Conservation (phyloP, 2,797 vertebrate species). For the Lacerta viridis region DNA sequence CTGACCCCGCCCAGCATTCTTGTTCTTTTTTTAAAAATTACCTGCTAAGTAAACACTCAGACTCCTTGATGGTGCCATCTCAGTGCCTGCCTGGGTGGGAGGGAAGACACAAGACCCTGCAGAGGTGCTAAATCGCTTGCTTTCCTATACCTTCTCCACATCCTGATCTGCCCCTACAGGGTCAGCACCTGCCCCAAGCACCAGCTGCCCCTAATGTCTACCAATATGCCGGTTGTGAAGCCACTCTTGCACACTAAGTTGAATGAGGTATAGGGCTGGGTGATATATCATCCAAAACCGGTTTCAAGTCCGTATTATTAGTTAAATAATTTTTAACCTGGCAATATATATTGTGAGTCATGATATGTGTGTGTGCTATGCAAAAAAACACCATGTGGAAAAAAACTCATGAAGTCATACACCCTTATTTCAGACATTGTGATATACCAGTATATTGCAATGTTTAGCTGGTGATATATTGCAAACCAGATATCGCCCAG, state of each 20-base stretch:
- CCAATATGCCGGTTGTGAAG: not conserved
- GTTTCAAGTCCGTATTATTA: too few relatives aligned
- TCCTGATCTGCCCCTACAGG: not conserved
- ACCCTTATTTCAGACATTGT: too few relatives aligned
- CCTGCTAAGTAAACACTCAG: slow-evolving; percentile 27
- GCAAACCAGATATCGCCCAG: too few relatives aligned
- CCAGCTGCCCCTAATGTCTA: not conserved
- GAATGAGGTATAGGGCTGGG: not conserved
- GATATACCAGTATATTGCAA: too few relatives aligned
- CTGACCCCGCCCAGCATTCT: not conserved
- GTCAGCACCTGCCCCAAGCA: not conserved
- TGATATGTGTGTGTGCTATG: too few relatives aligned
- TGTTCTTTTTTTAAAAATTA: not conserved
- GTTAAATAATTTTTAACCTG: too few relatives aligned
- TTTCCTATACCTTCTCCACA: not conserved
- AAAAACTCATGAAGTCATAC: too few relatives aligned
- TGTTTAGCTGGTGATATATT: too few relatives aligned
- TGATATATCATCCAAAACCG: too few relatives aligned
- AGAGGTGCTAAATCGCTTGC: not conserved
- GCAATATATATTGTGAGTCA: too few relatives aligned
- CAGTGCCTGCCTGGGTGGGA: slow-evolving; percentile 11
- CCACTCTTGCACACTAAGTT: not conserved
- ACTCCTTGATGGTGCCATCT: slow-evolving; percentile 14
- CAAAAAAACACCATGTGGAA: too few relatives aligned
- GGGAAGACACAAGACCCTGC: not conserved